Evolutionary conservation across 1,140 invertebrate genomes (phyloP), one percentile per base, ranked within the genome.

Genomic region (Sycophila sp.): DNA sequence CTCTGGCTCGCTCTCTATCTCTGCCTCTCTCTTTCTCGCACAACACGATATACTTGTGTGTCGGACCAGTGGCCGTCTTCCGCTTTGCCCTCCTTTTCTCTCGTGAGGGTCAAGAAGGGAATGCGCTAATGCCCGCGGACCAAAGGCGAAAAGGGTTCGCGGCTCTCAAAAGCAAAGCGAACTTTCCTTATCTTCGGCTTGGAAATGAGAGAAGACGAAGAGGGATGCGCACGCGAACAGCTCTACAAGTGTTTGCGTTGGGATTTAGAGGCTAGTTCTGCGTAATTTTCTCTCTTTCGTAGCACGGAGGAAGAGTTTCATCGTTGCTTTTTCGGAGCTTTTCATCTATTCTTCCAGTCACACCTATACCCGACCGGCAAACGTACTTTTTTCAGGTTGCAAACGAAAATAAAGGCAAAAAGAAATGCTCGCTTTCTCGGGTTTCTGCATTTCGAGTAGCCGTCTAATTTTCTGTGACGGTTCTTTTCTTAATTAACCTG

Each of bases 401-500:
- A n/a, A n/a, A n/a, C n/a, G n/a, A n/a, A n/a, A n/a, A n/a, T n/a
- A n/a, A n/a, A n/a, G n/a, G n/a, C n/a, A n/a, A n/a, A n/a, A n/a
- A n/a, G n/a, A n/a, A n/a, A n/a, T n/a, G n/a, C n/a, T n/a, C n/a
- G n/a, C n/a, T n/a, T n/a, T n/a, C n/a, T n/a, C n/a, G n/a, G n/a
- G n/a, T n/a, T n/a, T n/a, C n/a, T n/a, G n/a, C n/a, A n/a, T n/a
- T n/a, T n/a, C n/a, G n/a, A n/a, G n/a, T n/a, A n/a, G n/a, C n/a
- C 17, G 53, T 56, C 53, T 56, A 22, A 36, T 56, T 36, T 56
- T 56, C 2, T 24, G n/a, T 34, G 30, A 5, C 7, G 53, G n/a
- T 36, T 34, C 53, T 56, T 56, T 34, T 56, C 53, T 34, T 56
- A 56, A 56, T 56, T 56, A 56, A 56, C 53, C 30, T 28, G 24